phyloP scores from a whole-genome alignment of 1,140 invertebrate genomes.

The Potamilus streckersoni region DNA sequence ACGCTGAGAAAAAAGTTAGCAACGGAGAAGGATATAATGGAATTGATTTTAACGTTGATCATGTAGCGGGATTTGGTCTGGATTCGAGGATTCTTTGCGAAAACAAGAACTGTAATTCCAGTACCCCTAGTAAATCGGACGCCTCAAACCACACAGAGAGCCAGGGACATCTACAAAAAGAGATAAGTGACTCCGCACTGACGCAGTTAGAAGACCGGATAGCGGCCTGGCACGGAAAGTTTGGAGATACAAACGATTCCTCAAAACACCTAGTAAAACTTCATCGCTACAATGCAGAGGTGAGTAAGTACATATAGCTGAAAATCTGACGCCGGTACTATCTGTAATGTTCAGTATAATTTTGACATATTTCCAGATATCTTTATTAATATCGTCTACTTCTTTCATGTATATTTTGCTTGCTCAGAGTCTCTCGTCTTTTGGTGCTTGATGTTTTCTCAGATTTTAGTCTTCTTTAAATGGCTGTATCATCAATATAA shows the following conservation, averaged over 20 bases:
- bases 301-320: constrained; percentile 8
- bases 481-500: too few species aligned
- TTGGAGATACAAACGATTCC: constrained; percentile 21
- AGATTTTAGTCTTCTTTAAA: too few species aligned
- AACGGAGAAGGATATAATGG: too few species aligned
- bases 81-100: too few species aligned
- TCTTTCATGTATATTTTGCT: neutral
- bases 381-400: neutral
- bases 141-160: too few species aligned
- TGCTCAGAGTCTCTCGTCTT: too few species aligned
- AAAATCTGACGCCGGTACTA: neutral
- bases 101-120: too few species aligned
- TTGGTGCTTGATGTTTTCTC: too few species aligned
- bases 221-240: constrained; percentile 41
- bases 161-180: neutral
- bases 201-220: constrained; percentile 39
- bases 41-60: too few species aligned
- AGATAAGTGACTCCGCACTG: constrained; percentile 33
- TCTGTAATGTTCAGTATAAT: neutral
- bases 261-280: constrained; percentile 30
- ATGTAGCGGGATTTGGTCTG: too few species aligned
- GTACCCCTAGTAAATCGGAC: too few species aligned
- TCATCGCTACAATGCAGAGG: constrained; percentile 40
- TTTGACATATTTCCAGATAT: neutral
- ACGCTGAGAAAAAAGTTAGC: too few species aligned